Base-by-base conservation (phyloP, 2,888 invertebrate species). In the Lacanobia oleracea region DNA sequence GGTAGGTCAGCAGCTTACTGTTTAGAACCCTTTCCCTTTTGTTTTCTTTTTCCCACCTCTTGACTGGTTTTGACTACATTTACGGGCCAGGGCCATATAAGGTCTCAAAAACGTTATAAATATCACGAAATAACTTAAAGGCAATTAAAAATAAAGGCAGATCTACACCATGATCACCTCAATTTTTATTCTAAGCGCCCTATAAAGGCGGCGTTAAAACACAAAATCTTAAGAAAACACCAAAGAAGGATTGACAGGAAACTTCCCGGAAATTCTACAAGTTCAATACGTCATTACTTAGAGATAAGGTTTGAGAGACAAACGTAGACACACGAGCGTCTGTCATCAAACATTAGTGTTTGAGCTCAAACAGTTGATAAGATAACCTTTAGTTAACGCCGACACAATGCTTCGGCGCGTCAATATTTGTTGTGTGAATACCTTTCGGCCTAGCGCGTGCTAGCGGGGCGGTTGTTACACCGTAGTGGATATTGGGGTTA, bases 301-400 rank as follows among this genome's bases (percentile, higher is more conserved):
- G 88, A 93, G 94, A 92, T 92, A 90, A 93, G 90, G 89, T 85
- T 88, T 87, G 83, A 88, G 87, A 92, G 89, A 91, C 93, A 93
- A 90, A 92, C 93, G 91, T 91, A 95, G 95, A 95, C 95, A 92
- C 88, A 86, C 92, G 89, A 92, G 95, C 94, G 95, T 94, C 94
- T 92, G 93, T 94, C 94, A 90, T 91, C 92, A 94, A 94, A 94
- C 91, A 94, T 84, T 85, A 88, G 86, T 94, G 93, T 95, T 94
- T 94, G 93, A 86, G 89, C 89, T 90, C 94, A 95, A 95, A 95
- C 91, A 95, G 86, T 89, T 94, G 95, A 96, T 96, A 95, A 96
- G 95, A 94, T 94, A 93, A 93, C 93, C 94, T 94, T 95, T 95
- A 91, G 92, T 90, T 90, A 87, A 91, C 88, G 94, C 95, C 95